Evolutionary conservation across 2,888 invertebrate species (phyloP), one percentile per base, ranked within the genome.

Genomic region (Dioctria rufipes): DNA sequence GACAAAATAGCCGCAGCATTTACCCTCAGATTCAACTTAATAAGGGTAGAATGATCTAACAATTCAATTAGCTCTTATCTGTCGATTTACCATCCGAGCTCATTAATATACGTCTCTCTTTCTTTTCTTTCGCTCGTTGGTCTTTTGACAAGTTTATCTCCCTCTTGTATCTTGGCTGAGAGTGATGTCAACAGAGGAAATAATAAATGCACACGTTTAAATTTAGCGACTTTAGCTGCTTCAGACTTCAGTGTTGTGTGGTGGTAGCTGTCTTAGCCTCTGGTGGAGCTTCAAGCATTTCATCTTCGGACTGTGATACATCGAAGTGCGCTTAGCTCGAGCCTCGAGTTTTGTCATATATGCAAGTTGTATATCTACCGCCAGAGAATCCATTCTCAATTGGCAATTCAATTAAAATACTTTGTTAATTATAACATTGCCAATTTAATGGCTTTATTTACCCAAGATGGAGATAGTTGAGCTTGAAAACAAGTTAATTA

Each of bases 1-100:
- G n/a, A 5, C 58, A 25, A 58, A 5, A 13, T 9, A 9, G 63
- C 51, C 37, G 54, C 71, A 54, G 37, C 54, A 54, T 49, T 54
- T 71, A 54, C 71, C 54, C 71, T 71, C 51, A 37, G 75, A 46
- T 37, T 25, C 66, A 60, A 43, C 60, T 79, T 67, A 69, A 79
- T 79, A 69, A 79, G 60, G 83, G 83, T 82, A 84, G 83, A 83
- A 84, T 84, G 84, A 84, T 84, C 84, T 84, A 84, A 84, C 84
- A 84, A 84, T 84, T 84, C 84, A 84, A 84, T 84, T 84, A 84
- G 84, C 83, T 84, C 84, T 84, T 84, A 84, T 84, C 84, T 83
- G 83, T 83, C 82, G 84, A 84, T 84, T 84, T 84, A 83, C 84
- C 83, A 84, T 82, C 83, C 80, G 80, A 82, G 81, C 84, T 84